Evolutionary conservation across 2,797 vertebrate species (phyloP), one percentile per base, ranked within the genome.

Genomic region (Myotis pilosus): DNA sequence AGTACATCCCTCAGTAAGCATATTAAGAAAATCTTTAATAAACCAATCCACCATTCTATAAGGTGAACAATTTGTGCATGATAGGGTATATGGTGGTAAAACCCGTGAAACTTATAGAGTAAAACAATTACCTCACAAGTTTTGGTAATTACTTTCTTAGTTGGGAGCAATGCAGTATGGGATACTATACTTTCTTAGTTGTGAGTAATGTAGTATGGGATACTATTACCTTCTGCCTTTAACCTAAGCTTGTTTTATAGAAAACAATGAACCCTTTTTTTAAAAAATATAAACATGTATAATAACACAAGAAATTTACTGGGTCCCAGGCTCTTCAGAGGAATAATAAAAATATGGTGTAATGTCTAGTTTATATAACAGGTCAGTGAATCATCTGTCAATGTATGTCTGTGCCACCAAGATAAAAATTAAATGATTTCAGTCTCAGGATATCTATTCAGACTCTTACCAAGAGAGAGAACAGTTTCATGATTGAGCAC

Each of bases 401-500:
- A 33, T 66, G 6, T 79, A 85, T 20, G 15, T 87, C 36, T 91
- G 68, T 81, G 64, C 68, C 38, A 6, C 20, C 25, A 85, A 79
- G 81, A 88, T 76, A 95, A 97, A 92, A 91, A 87, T 41, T 89
- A 22, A 96, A 15, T 72, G 22, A 84, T 89, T 89, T 94, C 30
- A 23, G 25, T 81, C 57, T 49, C 78, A 64, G 8, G 38, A 2
- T 62, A 49, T 64, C 66, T 87, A 47, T 9, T 88, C 36, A 95
- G 33, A 90, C 90, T 75, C 38, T 64, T 79, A 80, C 33, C 30
- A n/a, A 47, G 23, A 94, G 33, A n/a, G 49, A 38, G 84, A 47
- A 23, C 87, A 64, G 20, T 87, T 51, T 57, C 28, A 76, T 66
- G 30, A 82, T 25, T 49, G 51, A 89, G 33, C 38, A 92, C 19